Conservation (phyloP, 1,140 invertebrate genomes). For the Diachasma alloeum region DNA sequence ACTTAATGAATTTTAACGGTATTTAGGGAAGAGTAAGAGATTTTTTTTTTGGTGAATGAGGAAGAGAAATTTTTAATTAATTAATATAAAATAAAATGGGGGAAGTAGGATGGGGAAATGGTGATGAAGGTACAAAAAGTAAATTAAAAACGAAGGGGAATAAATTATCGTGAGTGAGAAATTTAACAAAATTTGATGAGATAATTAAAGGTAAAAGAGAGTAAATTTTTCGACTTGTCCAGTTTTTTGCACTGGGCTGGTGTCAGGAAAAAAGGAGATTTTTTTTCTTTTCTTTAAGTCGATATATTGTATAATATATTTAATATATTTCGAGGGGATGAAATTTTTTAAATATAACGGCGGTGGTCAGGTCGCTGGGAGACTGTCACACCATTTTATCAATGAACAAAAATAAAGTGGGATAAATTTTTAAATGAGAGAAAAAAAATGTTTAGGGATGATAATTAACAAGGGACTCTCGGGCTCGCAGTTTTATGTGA, state of each 20-base stretch:
- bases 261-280: slow-evolving; percentile 52
- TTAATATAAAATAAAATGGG: slow-evolving; percentile 17
- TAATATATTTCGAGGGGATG: slow-evolving; percentile 59
- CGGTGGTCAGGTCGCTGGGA: slow-evolving; percentile 30
- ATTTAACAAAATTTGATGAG: slow-evolving; percentile 14
- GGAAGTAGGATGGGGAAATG: slow-evolving; percentile 9
- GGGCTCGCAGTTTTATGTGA: slow-evolving; percentile 60
- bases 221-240: slow-evolving; percentile 35
- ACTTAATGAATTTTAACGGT: slow-evolving; percentile 64
- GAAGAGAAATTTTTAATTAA: slow-evolving; percentile 24
- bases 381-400: slow-evolving; percentile 21
- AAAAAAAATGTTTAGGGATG: background rate
- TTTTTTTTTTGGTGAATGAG: slow-evolving; percentile 34
- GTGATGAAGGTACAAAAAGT: slow-evolving; percentile 20
- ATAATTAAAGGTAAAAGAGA: slow-evolving; percentile 23
- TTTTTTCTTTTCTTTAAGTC: slow-evolving; percentile 42
- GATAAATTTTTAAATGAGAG: background rate
- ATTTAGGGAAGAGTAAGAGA: slow-evolving; percentile 42
- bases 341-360: slow-evolving; percentile 31
- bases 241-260: slow-evolving; percentile 56
- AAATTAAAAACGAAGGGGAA: slow-evolving; percentile 13
- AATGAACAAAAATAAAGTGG: background rate
- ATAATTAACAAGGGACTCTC: slow-evolving; percentile 26
- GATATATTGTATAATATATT: slow-evolving; percentile 64
- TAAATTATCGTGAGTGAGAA: slow-evolving; percentile 22